Evolutionary conservation across 2,113 vertebrate genomes (phyloP).

Genomic region (Lagenorhynchus albirostris): DNA sequence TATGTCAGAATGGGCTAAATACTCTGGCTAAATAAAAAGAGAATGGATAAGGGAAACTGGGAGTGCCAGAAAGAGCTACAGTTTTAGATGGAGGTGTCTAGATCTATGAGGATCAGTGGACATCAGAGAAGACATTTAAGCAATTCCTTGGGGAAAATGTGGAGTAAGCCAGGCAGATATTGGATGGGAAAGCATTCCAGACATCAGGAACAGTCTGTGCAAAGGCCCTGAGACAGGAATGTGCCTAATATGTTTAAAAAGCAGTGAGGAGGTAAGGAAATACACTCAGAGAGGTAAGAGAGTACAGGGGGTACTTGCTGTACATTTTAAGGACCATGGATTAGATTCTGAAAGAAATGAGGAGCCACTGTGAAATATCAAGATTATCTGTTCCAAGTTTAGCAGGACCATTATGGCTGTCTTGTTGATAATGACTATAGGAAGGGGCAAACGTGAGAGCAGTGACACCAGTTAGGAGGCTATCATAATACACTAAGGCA

Average conservation of each 20-base stretch:
- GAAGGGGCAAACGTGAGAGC: background rate
- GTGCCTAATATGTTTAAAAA: background rate
- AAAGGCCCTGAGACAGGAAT: background rate
- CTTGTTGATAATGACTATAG: background rate
- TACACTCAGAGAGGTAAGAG: background rate
- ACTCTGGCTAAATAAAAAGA: background rate
- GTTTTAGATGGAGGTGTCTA: background rate
- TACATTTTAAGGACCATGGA: background rate
- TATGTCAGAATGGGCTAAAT: background rate
- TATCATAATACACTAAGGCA: background rate
- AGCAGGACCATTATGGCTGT: background rate
- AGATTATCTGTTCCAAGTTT: background rate
- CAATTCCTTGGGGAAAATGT: background rate
- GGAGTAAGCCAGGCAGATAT: background rate
- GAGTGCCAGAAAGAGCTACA: background rate
- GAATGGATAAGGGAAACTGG: background rate
- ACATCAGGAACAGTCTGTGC: background rate
- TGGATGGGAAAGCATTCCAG: background rate
- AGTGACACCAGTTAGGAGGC: background rate
- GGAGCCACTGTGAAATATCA: background rate
- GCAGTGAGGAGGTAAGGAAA: background rate
- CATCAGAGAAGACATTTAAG: background rate
- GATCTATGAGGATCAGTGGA: background rate
- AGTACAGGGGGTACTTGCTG: background rate
- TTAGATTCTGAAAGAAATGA: background rate